Conservation (phyloP, 2,113 vertebrate genomes). For the Oncorhynchus kisutch region DNA sequence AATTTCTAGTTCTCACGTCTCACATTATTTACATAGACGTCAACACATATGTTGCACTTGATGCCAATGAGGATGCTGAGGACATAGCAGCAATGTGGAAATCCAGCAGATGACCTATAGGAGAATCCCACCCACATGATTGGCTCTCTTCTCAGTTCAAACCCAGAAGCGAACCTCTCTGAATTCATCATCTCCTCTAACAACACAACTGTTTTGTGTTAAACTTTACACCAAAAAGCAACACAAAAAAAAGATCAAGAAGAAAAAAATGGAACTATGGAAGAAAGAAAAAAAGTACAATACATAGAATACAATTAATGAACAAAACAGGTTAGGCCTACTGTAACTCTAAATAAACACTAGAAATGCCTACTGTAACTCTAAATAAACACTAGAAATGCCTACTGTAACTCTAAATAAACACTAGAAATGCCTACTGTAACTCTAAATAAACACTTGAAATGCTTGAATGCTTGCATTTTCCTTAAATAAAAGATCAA, state of each 20-base stretch:
- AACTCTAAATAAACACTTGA: constrained; percentile 86
- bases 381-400: constrained; percentile 83
- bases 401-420: constrained; percentile 88
- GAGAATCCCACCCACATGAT: constrained; percentile 83
- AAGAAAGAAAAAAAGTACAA: constrained; percentile 85
- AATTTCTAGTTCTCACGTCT: constrained; percentile 78
- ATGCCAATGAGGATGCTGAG: constrained; percentile 83
- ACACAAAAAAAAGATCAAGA: constrained; percentile 35
- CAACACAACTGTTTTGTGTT: constrained; percentile 79
- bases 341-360: constrained; percentile 83
- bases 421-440: constrained; percentile 67
- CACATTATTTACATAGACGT: constrained; percentile 88
- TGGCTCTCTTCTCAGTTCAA: constrained; percentile 82
- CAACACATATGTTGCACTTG: constrained; percentile 83
- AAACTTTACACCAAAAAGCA: constrained; percentile 81
- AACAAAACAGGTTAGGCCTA: constrained; percentile 71
- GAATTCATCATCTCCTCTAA: constrained; percentile 68
- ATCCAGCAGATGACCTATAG: constrained; percentile 85
- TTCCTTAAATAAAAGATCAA: constrained; percentile 82
- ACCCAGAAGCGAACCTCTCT: constrained; percentile 81
- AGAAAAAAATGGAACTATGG: constrained; percentile 40
- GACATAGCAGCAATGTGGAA: constrained; percentile 94
- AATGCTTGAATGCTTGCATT: constrained; percentile 73
- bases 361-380: constrained; percentile 79
- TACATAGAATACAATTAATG: constrained; percentile 81